Conservation (phyloP, 1,140 invertebrate species). For the Acromyrmex heyeri region DNA sequence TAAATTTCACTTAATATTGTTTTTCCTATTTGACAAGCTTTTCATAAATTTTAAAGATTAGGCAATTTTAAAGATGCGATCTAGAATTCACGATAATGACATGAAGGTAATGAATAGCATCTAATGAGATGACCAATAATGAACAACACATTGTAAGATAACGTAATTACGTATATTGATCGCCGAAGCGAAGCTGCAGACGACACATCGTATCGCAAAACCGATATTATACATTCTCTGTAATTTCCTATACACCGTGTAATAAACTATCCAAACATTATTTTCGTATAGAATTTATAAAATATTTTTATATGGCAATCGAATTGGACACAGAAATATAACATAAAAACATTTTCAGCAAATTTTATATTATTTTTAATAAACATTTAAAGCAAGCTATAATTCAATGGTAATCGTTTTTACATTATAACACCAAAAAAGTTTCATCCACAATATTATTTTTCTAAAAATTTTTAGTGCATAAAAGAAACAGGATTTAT, state of each 20-base stretch:
- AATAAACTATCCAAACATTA: slow-evolving; percentile 25
- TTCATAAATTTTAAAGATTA: not conserved
- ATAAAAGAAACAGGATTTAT: no score
- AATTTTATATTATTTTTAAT: not conserved
- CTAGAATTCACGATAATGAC: not conserved
- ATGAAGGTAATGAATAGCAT: slow-evolving; percentile 18
- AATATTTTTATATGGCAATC: not conserved
- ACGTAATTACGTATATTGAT: slow-evolving; percentile 62
- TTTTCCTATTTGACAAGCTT: not conserved
- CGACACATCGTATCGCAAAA: slow-evolving; percentile 5
- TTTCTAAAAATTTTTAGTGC: not conserved
- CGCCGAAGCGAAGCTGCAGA: not conserved
- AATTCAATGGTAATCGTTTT: not conserved
- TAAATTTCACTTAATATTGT: no score
- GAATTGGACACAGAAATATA: not conserved
- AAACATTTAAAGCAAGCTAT: not conserved
- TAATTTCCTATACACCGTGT: not conserved
- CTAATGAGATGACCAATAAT: slow-evolving; percentile 19
- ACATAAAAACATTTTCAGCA: not conserved
- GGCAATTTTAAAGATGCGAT: not conserved
- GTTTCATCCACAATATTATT: not conserved
- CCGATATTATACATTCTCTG: not conserved
- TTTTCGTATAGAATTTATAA: not conserved
- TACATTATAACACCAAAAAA: not conserved
- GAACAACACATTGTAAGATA: slow-evolving; percentile 59